These are phyloP conservation scores for Watsonalla cultraria DNA, from an alignment of 2,888 invertebrate species.

Conservation along the genomic window DNA sequence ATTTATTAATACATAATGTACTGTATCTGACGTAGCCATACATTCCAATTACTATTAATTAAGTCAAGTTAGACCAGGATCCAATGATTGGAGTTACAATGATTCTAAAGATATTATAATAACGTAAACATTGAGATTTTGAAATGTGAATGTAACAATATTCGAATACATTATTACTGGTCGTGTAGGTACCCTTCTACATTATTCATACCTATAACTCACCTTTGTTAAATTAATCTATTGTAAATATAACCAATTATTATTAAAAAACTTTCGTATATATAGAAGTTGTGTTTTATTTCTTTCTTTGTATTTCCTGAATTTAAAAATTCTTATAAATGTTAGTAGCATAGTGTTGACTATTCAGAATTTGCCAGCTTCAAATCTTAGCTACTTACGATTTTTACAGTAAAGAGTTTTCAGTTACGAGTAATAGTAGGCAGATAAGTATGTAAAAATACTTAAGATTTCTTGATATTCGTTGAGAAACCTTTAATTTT, in stretches of 20 bases:
- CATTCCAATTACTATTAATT: conserved; percentile 45
- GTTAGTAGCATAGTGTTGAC: too few relatives aligned
- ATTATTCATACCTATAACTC: conserved; percentile 65
- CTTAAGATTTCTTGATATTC: too few relatives aligned
- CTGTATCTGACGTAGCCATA: conserved; percentile 24
- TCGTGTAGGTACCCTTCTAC: conserved; percentile 47
- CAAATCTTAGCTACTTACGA: too few relatives aligned
- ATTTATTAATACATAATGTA: too few relatives aligned
- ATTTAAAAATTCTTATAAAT: conserved; percentile 9
- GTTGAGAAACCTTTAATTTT: too few relatives aligned
- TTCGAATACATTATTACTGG: conserved; percentile 25
- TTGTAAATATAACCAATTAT: conserved; percentile 78
- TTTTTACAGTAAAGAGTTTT: too few relatives aligned
- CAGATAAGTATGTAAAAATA: too few relatives aligned
- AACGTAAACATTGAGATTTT: conserved; percentile 47
- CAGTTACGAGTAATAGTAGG: too few relatives aligned
- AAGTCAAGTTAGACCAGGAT: conserved; percentile 23
- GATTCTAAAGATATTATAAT: conserved; percentile 44
- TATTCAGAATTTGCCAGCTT: too few relatives aligned
- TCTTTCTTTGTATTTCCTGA: conserved; percentile 3
- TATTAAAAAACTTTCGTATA: conserved; percentile 76
- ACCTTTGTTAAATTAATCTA: conserved; percentile 75
- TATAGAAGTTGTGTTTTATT: conserved; percentile 50
- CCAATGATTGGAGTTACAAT: conserved; percentile 32
- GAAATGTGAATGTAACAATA: conserved; percentile 50